Evolutionary conservation across 2,888 invertebrate genomes (phyloP).

Genomic region (Thera obeliscata): DNA sequence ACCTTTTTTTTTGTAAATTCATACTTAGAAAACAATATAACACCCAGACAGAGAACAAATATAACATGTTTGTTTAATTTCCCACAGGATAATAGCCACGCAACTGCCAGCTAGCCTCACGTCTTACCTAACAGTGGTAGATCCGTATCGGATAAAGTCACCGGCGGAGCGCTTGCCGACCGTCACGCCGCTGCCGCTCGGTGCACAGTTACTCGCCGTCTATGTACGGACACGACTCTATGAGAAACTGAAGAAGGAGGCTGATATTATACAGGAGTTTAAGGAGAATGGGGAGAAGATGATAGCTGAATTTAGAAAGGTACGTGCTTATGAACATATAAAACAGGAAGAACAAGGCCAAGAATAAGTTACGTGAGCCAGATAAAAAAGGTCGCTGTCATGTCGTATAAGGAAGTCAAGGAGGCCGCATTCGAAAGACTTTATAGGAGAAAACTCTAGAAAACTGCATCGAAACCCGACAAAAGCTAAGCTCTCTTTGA

Average conservation of each 20-base stretch:
- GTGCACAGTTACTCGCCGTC: slow-evolving; percentile 91
- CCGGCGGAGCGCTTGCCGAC: slow-evolving; percentile 88
- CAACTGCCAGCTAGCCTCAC: slow-evolving; percentile 90
- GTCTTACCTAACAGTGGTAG: slow-evolving; percentile 91
- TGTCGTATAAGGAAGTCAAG: no score
- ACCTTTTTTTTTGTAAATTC: no score
- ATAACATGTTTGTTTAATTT: no score
- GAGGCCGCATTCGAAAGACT: no score
- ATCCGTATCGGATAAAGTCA: slow-evolving; percentile 92
- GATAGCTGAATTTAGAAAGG: slow-evolving; percentile 75
- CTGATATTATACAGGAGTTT: slow-evolving; percentile 68
- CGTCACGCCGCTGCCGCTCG: slow-evolving; percentile 90
- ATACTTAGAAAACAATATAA: no score
- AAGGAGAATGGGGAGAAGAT: slow-evolving; percentile 73
- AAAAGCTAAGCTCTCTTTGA: no score
- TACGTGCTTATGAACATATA: slow-evolving; percentile 34
- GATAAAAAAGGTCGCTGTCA: no score
- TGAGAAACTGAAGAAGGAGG: slow-evolving; percentile 72
- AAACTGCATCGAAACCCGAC: no score
- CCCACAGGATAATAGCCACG: slow-evolving; percentile 89
- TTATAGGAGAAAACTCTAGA: no score
- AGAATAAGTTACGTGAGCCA: no score
- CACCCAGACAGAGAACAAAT: no score
- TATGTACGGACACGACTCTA: slow-evolving; percentile 88
- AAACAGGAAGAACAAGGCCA: neutral